Conservation (phyloP, 2,888 invertebrate genomes). For the Hoplodrina blanda region DNA sequence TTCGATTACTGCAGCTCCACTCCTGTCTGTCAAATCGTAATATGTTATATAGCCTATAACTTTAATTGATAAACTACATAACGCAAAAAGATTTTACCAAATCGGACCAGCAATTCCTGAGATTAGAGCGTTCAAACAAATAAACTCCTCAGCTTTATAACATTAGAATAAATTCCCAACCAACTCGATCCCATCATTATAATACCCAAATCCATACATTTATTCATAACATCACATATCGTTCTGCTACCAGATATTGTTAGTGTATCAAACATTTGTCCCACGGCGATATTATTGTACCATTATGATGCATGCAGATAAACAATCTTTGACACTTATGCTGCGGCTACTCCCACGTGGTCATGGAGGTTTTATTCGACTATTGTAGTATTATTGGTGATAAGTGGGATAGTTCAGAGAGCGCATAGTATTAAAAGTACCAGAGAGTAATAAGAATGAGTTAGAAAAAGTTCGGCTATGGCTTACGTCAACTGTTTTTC, state of each 20-base stretch:
- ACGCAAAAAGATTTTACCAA: no score
- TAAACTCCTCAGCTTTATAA: no score
- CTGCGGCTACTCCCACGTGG: slow-evolving; percentile 36
- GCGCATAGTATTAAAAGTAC: background rate
- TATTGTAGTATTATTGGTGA: slow-evolving; percentile 27
- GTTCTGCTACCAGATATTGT: slow-evolving; percentile 39
- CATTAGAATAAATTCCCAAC: background rate
- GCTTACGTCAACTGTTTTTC: no score
- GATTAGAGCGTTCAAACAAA: no score
- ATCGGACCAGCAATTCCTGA: no score
- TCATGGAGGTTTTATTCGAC: slow-evolving; percentile 24
- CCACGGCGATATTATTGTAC: slow-evolving; percentile 31
- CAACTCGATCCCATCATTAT: background rate
- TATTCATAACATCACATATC: slow-evolving; percentile 23
- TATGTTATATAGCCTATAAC: no score
- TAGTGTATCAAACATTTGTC: slow-evolving; percentile 28
- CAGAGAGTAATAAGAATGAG: no score
- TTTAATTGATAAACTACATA: no score
- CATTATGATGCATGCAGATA: slow-evolving; percentile 48
- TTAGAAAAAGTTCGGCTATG: no score
- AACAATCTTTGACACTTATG: slow-evolving; percentile 44
- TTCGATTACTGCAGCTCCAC: no score
- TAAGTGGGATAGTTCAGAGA: background rate
- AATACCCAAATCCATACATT: slow-evolving; percentile 13
- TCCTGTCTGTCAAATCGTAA: no score